Percentiles rank a stretch among this genome's conserved stretches.
Conservation (phyloP, 2,113 vertebrate genomes). For the Carassius gibelio region DNA sequence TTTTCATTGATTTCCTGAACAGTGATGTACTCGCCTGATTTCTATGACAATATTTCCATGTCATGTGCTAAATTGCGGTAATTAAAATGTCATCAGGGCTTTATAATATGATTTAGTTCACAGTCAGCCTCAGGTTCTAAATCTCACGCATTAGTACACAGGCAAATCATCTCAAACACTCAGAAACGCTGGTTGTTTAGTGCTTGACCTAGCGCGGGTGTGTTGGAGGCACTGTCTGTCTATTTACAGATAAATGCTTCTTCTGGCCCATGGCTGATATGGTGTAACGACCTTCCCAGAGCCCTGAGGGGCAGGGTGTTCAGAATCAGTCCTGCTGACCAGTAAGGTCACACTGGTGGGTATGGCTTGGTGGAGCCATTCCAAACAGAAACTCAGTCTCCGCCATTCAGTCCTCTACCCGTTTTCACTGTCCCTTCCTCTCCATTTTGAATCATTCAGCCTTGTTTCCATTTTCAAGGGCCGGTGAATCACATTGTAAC, state of each 20-base stretch:
- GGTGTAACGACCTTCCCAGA: slow-evolving; percentile 56
- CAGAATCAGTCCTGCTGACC: slow-evolving; percentile 39
- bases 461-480: slow-evolving; percentile 55
- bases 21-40: background rate
- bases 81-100: slow-evolving; percentile 39
- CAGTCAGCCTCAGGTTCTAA: slow-evolving; percentile 20
- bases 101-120: slow-evolving; percentile 30
- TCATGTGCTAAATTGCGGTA: slow-evolving; percentile 18
- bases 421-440: slow-evolving; percentile 18
- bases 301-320: slow-evolving; percentile 42
- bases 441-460: slow-evolving; percentile 46
- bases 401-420: background rate
- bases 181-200: slow-evolving; percentile 53
- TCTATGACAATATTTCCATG: slow-evolving; percentile 12
- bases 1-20: background rate
- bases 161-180: slow-evolving; percentile 48
- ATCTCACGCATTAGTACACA: slow-evolving; percentile 31
- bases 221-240: slow-evolving; percentile 8
- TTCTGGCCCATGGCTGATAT: slow-evolving; percentile 48
- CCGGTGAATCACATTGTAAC: slow-evolving; percentile 61
- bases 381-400: slow-evolving; percentile 38
- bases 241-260: slow-evolving; percentile 57
- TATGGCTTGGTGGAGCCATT: slow-evolving; percentile 44
- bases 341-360: slow-evolving; percentile 35
- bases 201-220: slow-evolving; percentile 51